Evolutionary conservation across 2,797 vertebrate genomes (phyloP).

Genomic region (Hirundo rustica): DNA sequence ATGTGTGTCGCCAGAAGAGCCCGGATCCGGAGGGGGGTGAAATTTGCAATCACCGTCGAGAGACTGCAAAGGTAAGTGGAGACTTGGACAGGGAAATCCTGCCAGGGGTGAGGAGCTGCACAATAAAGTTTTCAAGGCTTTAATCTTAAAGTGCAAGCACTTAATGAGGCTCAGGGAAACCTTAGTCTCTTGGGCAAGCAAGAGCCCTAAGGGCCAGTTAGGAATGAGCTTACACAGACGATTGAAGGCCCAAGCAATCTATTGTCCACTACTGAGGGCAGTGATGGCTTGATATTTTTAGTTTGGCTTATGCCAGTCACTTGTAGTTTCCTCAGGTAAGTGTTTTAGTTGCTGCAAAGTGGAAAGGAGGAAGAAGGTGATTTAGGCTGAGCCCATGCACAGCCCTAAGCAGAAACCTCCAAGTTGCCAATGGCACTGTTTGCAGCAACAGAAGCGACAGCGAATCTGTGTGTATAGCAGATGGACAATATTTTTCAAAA

Average conservation of each 20-base stretch:
- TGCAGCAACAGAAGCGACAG: background rate
- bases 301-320: background rate
- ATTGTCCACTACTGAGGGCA: background rate
- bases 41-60: fast-evolving
- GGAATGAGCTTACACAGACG: background rate
- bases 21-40: background rate
- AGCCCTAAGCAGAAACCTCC: background rate
- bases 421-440: fast-evolving
- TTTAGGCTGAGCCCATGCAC: background rate
- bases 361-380: background rate
- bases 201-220: background rate
- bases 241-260: background rate
- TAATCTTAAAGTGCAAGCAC: background rate
- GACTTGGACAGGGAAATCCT: background rate
- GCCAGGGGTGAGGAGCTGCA: background rate
- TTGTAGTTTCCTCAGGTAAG: background rate
- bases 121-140: background rate
- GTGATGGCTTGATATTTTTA: background rate
- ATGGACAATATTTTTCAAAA: background rate
- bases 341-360: fast-evolving
- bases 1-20: background rate
- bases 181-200: background rate
- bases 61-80: background rate
- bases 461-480: background rate
- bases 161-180: background rate